These are phyloP conservation scores for Geodia barretti DNA, from an alignment of 37 sponge, comb jelly and placozoan genomes.

Conservation along the genomic window DNA sequence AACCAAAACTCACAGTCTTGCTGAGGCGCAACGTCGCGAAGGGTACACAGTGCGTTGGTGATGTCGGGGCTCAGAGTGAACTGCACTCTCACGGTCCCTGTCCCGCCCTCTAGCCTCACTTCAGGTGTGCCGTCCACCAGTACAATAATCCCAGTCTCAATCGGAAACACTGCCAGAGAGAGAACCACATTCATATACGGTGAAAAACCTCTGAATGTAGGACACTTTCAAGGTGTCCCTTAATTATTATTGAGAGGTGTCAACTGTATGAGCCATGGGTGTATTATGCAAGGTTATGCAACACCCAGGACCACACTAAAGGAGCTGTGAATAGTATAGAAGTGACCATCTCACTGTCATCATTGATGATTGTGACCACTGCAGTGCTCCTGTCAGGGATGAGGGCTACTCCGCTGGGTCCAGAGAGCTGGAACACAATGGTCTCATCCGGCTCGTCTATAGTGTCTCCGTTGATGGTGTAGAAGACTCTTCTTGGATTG, in stretches of 20 bases:
- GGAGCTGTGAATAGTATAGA: background rate
- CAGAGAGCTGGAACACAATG: background rate
- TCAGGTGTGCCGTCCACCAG: conserved; percentile 24
- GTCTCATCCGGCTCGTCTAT: conserved; percentile 7
- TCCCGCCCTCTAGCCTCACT: background rate
- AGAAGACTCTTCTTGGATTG: background rate
- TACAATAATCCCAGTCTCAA: conserved; percentile 2
- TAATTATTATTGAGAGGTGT: too few relatives aligned
- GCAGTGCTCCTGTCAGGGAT: too few relatives aligned
- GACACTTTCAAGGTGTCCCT: too few relatives aligned
- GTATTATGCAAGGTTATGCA: background rate
- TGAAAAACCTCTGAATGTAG: too few relatives aligned
- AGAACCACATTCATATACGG: too few relatives aligned
- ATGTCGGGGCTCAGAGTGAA: conserved; percentile 10
- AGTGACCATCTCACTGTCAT: background rate
- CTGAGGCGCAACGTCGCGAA: background rate
- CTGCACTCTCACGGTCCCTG: conserved; percentile 10
- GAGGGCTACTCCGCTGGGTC: background rate
- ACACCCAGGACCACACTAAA: background rate
- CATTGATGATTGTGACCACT: background rate
- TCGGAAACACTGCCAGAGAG: background rate
- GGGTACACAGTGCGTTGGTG: background rate
- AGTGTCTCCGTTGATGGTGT: background rate
- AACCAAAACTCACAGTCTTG: conserved; percentile 24
- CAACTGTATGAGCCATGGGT: too few relatives aligned